Evolutionary conservation across 2,113 vertebrate genomes (phyloP), one percentile per base, ranked within the genome.

Genomic region (Heterotilapia buettikoferi): DNA sequence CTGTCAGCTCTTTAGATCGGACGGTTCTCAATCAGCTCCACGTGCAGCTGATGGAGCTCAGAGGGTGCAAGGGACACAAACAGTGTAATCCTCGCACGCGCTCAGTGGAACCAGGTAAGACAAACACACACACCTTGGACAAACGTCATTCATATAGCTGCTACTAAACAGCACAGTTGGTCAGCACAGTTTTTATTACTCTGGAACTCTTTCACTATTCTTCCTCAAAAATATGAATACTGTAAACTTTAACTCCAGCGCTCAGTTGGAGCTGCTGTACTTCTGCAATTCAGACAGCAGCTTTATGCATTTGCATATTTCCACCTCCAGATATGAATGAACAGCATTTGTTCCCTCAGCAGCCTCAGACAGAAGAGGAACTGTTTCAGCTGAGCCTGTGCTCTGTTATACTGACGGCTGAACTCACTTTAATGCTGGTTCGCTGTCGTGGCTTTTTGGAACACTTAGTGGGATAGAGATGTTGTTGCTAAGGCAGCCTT

Each of bases 31-130:
- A 99, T 45, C 97, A 97, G 89, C 96, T 99, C 6, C 98, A 99
- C 0, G 89, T 98, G 18, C 97, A 99, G 95, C 98, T 99, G 87
- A 98, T 99, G 98, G 98, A 98, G 95, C 96, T 99, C 29, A 92
- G 98, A 88, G 98, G 97, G 89, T 99, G 98, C 95, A 97, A 95
- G 84, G 98, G 98, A 4, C 97, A 98, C 91, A 98, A 97, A 85
- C 98, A 99, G 82, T 99, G 98, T 79, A 96, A 97, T 53, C 96
- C 96, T 5, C 96, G 94, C 88, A 96, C 91, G 1, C 96, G 95
- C 86, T 98, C 97, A 92, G 93, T 99, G 95, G 98, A 98, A 18
- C 95, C 97, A n/a, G 98, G 98, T 99, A 88, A 1, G 86, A 82
- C 45, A 14, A 38, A 50, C 83, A 57, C 50, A 33, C 79, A 45